Conservation (phyloP, 2,797 vertebrate genomes). For the Brachymystax lenok region DNA sequence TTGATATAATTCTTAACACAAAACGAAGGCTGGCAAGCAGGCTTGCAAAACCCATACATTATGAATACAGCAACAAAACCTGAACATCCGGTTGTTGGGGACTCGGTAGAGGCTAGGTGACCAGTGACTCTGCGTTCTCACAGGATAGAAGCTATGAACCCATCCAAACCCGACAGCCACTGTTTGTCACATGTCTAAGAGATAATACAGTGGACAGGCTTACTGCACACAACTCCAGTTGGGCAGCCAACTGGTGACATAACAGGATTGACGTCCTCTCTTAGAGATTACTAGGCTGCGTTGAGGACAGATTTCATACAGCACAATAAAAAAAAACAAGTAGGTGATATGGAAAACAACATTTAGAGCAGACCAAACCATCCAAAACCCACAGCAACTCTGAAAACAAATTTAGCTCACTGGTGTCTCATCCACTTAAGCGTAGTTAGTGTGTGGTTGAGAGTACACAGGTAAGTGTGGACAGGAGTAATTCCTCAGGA, state of each 20-base stretch:
- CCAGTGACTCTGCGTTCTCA: neutral
- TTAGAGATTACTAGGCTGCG: slow-evolving; percentile 35
- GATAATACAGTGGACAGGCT: slow-evolving; percentile 38
- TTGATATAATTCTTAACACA: neutral
- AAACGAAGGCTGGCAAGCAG: neutral
- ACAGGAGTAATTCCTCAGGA: neutral
- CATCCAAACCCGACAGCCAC: neutral
- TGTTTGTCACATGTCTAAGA: slow-evolving; percentile 46
- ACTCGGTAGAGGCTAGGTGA: neutral
- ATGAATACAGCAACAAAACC: neutral
- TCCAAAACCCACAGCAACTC: neutral
- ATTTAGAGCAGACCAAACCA: neutral
- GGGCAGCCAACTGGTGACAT: slow-evolving; percentile 43
- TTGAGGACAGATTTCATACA: slow-evolving; percentile 8
- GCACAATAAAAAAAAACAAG: neutral
- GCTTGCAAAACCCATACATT: neutral
- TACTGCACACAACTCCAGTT: slow-evolving; percentile 19
- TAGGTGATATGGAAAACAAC: slow-evolving; percentile 5
- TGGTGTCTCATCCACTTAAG: neutral
- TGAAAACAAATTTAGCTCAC: neutral
- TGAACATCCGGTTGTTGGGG: neutral
- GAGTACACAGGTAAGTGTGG: neutral
- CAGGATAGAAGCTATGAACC: neutral
- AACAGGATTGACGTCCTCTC: slow-evolving; percentile 48
- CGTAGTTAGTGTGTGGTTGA: neutral